These are phyloP conservation scores for Mimumesa dahlbomi DNA, from an alignment of 2,888 invertebrate species.

Conservation along the genomic window DNA sequence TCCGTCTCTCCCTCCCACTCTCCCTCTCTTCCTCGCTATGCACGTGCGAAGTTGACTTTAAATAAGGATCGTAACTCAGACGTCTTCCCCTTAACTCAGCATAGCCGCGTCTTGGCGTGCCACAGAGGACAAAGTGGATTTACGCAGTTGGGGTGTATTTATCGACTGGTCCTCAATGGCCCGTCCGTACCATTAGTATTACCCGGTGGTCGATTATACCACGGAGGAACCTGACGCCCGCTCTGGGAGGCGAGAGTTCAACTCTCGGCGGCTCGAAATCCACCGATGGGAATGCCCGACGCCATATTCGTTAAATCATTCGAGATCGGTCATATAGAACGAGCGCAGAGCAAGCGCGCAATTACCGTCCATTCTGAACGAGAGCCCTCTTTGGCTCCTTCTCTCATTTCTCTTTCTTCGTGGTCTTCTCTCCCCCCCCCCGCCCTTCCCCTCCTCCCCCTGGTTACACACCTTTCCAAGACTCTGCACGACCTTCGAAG, in stretches of 20 bases:
- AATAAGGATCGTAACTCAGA: constrained; percentile 46
- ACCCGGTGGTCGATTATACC: constrained; percentile 55
- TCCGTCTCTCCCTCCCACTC: too few relatives aligned
- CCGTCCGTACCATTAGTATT: constrained; percentile 58
- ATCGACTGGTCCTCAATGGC: constrained; percentile 71
- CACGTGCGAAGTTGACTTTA: constrained; percentile 35
- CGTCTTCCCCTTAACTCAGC: constrained; percentile 37
- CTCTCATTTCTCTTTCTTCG: constrained; percentile 24
- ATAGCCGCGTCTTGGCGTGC: constrained; percentile 32
- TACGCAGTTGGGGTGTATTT: constrained; percentile 69
- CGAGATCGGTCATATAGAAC: constrained; percentile 59
- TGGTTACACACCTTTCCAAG: constrained; percentile 30
- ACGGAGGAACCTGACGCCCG: constrained; percentile 25
- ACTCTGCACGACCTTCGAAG: constrained; percentile 49
- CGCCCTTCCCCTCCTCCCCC: constrained; percentile 22
- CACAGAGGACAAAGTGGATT: constrained; percentile 69
- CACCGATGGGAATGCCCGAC: constrained; percentile 51
- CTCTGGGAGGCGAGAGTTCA: constrained; percentile 3
- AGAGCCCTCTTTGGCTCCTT: constrained; percentile 24
- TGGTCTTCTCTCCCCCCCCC: constrained; percentile 20
- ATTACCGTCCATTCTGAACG: constrained; percentile 61
- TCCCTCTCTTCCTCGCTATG: too few relatives aligned
- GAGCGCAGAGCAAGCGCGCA: constrained; percentile 54
- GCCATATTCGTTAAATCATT: constrained; percentile 66
- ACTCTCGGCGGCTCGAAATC: constrained; percentile 31